A percentile compares a stretch with the other conserved stretches of the same genome.
Conservation (phyloP, 2,797 vertebrate genomes). For the Serranus cabrilla region DNA sequence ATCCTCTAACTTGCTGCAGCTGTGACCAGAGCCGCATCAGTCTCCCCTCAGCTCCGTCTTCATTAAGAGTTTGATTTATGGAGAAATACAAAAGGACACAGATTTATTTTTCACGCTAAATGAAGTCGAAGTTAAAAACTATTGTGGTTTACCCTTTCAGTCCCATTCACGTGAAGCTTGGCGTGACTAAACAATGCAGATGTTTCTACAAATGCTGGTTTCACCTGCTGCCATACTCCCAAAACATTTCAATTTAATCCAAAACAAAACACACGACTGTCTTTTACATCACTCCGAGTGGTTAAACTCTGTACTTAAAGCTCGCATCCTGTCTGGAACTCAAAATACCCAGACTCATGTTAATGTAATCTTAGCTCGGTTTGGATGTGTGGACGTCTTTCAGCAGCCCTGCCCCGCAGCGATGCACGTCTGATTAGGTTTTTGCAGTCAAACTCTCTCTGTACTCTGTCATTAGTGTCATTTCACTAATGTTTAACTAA, state of each 20-base stretch:
- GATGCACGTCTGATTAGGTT: slow-evolving; percentile 67
- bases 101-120: slow-evolving; percentile 54
- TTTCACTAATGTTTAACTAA: slow-evolving; percentile 76
- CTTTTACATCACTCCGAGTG: slow-evolving; percentile 31
- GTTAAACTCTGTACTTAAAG: slow-evolving; percentile 49
- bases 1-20: slow-evolving; percentile 72
- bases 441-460: slow-evolving; percentile 54
- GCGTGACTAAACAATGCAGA: slow-evolving; percentile 44
- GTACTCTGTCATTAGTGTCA: slow-evolving; percentile 71
- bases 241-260: slow-evolving; percentile 6
- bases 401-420: slow-evolving; percentile 63
- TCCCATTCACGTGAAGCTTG: not conserved
- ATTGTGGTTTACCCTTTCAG: slow-evolving; percentile 13
- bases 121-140: slow-evolving; percentile 30
- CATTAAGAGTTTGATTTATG: slow-evolving; percentile 70
- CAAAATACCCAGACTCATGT: slow-evolving; percentile 48
- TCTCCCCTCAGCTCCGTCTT: slow-evolving; percentile 56
- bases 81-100: slow-evolving; percentile 20
- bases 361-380: slow-evolving; percentile 43
- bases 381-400: slow-evolving; percentile 45
- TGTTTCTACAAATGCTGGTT: slow-evolving; percentile 25
- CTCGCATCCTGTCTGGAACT: slow-evolving; percentile 45
- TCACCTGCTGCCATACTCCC: slow-evolving; percentile 13
- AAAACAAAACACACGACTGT: slow-evolving; percentile 21
- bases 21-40: slow-evolving; percentile 65